Conservation (phyloP, 1,140 invertebrate species). For the Papilio polytes region DNA sequence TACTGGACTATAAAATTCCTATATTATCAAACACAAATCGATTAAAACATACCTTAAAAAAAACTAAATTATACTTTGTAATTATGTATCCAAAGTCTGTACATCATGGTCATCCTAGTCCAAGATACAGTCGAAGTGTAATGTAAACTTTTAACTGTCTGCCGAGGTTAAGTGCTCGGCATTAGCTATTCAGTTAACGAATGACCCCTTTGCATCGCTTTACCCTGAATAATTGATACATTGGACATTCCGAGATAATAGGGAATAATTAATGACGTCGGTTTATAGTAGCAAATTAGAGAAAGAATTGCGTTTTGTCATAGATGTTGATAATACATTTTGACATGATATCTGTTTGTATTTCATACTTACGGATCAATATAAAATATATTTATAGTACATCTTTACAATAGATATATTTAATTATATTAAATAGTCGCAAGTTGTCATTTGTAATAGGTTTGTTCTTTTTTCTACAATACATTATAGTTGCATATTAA, state of each 20-base stretch:
- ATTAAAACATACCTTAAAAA: background rate
- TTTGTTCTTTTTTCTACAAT: no score
- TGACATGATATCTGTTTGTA: no score
- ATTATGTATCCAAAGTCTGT: background rate
- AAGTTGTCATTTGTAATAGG: no score
- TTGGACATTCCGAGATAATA: background rate
- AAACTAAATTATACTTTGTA: background rate
- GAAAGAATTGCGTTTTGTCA: background rate
- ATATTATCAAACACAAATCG: background rate
- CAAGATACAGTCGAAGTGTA: background rate
- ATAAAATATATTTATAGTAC: no score
- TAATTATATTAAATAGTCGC: no score
- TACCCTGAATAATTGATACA: background rate
- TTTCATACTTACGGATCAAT: no score
- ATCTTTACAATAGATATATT: no score
- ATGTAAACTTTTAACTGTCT: slow-evolving; percentile 2
- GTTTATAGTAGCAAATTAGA: background rate
- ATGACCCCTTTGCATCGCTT: slow-evolving; percentile 9
- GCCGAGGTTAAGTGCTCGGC: slow-evolving; percentile 40
- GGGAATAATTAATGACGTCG: background rate
- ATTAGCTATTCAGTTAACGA: slow-evolving; percentile 12
- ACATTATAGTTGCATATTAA: no score
- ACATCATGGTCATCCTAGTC: background rate
- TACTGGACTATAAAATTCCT: no score
- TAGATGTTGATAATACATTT: background rate